Evolutionary conservation across 2,888 invertebrate genomes (phyloP), one percentile per base, ranked within the genome.

Genomic region (Drosophila parthenogenetica): DNA sequence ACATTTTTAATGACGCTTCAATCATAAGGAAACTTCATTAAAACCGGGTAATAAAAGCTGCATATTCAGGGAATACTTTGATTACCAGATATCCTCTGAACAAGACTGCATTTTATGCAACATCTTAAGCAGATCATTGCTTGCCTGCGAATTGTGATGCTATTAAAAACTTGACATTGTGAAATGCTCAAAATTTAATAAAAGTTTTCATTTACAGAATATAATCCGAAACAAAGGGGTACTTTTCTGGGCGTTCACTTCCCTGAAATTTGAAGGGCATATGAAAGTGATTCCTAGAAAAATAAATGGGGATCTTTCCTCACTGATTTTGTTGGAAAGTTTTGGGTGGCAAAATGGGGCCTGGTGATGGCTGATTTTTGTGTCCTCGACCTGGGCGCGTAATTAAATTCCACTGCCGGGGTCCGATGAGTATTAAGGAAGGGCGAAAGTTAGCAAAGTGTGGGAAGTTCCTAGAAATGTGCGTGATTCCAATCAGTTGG

Each of bases 401-500:
- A 77, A 77, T 77, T 78, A 78, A 77, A 77, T 77, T 78, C 70
- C 69, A 50, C 19, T n/a, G 19, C 45, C 51, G 48, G 3, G 14
- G 32, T 37, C 37, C 5, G 29, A 11, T 13, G 29, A 16, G 35
- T 2, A 8, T 4, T 13, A 4, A 17, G 48, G 51, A 45, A 25
- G 22, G 2, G 29, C 11, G 22, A 42, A 22, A 22, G 25, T 7
- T 4, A 25, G 22, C 22, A 25, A 25, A 11, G 25, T 13, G 32
- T 40, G 10, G 25, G 3, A 37, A 22, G 59, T 19, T 54, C 57
- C 51, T 57, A 40, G 14, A 49, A 72, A 37, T 58, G 78, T 73
- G 78, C 77, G 77, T 78, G 77, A 67, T 64, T 64, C 69, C 78
- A 77, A 78, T 77, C 73, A 78, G 69, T 55, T 68, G 72, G 77